A percentile compares a stretch with the other conserved stretches of the same genome.
Conservation (phyloP, 2,113 vertebrate genomes). For the Corvus moneduloides region DNA sequence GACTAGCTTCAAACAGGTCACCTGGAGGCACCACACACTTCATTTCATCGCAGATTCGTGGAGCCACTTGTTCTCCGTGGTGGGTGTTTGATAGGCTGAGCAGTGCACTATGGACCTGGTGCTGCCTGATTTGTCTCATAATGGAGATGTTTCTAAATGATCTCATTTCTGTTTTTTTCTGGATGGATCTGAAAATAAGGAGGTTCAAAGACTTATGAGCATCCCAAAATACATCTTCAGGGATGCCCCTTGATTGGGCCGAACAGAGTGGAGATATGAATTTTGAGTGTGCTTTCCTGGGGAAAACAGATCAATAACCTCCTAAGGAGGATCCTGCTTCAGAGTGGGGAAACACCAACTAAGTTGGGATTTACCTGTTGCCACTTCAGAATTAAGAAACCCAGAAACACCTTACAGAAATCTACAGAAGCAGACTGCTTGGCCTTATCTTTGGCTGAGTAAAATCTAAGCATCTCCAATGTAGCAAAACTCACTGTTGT, state of each 20-base stretch:
- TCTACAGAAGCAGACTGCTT: neutral
- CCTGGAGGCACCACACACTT: neutral
- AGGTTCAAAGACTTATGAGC: neutral
- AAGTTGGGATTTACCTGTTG: neutral
- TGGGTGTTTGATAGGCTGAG: neutral
- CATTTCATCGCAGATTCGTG: neutral
- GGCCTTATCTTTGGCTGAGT: neutral
- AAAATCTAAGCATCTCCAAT: neutral
- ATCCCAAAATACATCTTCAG: neutral
- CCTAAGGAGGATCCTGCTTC: neutral
- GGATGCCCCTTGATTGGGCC: neutral
- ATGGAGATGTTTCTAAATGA: neutral
- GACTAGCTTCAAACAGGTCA: neutral
- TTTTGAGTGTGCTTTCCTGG: neutral
- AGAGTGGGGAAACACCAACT: neutral
- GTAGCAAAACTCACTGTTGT: neutral
- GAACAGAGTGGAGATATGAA: neutral
- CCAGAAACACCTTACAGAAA: neutral
- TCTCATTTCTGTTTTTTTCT: neutral
- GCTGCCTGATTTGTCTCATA: neutral
- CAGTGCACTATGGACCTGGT: fast-evolving
- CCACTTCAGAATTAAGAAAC: neutral
- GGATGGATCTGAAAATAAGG: neutral
- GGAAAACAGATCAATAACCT: neutral
- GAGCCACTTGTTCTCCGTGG: neutral